Base-by-base conservation (phyloP, 2,797 vertebrate species). In the Rhinoraja longicauda region DNA sequence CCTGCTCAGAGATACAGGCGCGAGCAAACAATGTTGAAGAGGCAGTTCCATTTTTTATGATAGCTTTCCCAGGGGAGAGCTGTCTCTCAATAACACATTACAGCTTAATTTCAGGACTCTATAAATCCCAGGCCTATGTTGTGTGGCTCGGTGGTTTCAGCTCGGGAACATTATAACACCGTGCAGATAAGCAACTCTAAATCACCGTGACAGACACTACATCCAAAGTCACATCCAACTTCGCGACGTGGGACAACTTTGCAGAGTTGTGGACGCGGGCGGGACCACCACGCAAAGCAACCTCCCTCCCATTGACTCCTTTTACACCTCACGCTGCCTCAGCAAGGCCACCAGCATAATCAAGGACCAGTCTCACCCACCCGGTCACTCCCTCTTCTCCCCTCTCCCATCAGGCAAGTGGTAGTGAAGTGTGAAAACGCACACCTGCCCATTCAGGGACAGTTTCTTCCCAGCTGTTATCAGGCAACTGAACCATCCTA, bases 61-160 rank as follows among this genome's bases (percentile, higher is more conserved):
- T 67, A 67, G 84, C 67, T 88, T 88, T 88, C 84, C 84, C 84
- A 88, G 36, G 84, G 84, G 84, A 88, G 88, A 88, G n/a, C n/a
- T 67, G 62, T 19, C n/a, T 88, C 62, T 88, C 84, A 88, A 88
- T 88, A 67, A 67, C n/a, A 88, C 62, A 67, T 88, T 88, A 88
- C 84, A 67, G 84, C 84, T 88, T 88, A 88, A 88, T 67, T 88
- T 88, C 84, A 88, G 84, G 84, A 36, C n/a, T 88, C 81, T 84
- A 21, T 88, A 88, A 88, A 88, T 67, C 84, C 64, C 64, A 32
- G n/a, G 62, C 59, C n/a, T 3, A 6, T 12, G 32, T 36, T 64
- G n/a, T 10, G 62, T 21, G 53, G 26, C 53, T 84, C 15, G 26
- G 26, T 59, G 6, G n/a, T 88, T 36, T 88, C 64, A 88, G 62